Evolutionary conservation across 2,797 vertebrate genomes (phyloP), one percentile per base, ranked within the genome.

Genomic region (Lepilemur ruficaudatus): DNA sequence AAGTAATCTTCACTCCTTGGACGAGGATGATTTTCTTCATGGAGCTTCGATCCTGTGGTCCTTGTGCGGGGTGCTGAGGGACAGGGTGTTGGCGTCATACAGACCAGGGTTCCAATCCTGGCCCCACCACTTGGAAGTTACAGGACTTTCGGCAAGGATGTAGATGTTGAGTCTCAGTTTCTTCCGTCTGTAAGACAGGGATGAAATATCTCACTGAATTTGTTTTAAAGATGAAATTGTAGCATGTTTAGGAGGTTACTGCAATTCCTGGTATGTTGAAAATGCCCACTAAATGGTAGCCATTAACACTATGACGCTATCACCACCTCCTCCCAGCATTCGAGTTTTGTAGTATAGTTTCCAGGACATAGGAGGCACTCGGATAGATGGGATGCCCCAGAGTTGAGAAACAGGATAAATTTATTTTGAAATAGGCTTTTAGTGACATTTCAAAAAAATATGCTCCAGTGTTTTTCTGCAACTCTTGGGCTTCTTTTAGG

Each of bases 381-480:
- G 35, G 59, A 61, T 10, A 43, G 43, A 18, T 5, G 15, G 43
- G 25, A 4, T 12, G 7, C 28, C 78, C 22, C 22, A 18, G 63
- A 46, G 28, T 38, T 63, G 63, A 70, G 57, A 63, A 57, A 83
- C 9, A 22, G 38, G 65, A 20, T 38, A 48, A 23, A 70, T 20
- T 96, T 81, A 41, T 8, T 84, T 90, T 72, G 65, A 89, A 92
- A 91, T 2, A n/a, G 7, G 61, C 63, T 75, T 82, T 85, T 87
- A 28, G 38, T 48, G 63, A 50, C 9, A 38, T 89, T 85, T 86
- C 61, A 55, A 65, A 73, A 52, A 15, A 22, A 87, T 35, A n/a
- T 4, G 25, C 13, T 46, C 22, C 22, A 15, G 1, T 55, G 48
- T 43, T 50, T 93, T 79, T 80, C 59, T 87, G 41, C 59, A 80